These are phyloP conservation scores for Sus cebifrons DNA, from an alignment of 2,797 vertebrate genomes.

Conservation along the genomic window DNA sequence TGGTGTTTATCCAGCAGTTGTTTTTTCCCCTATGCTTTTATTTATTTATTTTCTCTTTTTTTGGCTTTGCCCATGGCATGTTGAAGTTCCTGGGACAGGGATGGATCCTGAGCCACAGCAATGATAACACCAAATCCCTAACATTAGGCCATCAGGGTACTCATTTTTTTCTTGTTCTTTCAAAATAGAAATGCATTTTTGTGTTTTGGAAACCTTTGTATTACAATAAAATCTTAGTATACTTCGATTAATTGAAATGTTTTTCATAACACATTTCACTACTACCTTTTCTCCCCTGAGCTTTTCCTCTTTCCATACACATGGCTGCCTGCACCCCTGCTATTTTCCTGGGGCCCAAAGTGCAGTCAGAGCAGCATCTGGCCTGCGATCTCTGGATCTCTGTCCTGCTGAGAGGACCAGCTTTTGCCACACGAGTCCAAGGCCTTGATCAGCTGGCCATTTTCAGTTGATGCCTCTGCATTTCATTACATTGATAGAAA, in stretches of 20 bases:
- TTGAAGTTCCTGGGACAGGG: no score
- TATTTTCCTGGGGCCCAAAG: no score
- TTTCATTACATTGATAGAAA: background rate
- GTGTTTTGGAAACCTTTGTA: background rate
- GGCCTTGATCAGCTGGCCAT: rapidly evolving
- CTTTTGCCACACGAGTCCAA: background rate
- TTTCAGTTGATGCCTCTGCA: background rate
- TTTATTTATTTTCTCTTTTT: no score
- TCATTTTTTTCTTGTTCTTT: background rate
- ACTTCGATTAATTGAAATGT: background rate
- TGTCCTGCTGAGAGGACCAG: rapidly evolving
- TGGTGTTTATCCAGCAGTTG: no score
- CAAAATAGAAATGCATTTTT: background rate
- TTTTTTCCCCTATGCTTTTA: no score
- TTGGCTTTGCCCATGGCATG: no score
- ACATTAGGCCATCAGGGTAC: no score
- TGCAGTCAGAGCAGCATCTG: background rate
- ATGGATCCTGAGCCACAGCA: no score
- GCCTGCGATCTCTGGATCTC: rapidly evolving
- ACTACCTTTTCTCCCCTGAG: background rate
- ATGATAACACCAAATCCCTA: no score
- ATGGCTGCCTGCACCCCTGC: rapidly evolving
- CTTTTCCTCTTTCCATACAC: background rate
- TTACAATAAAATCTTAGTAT: background rate
- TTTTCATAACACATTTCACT: background rate